Conservation (phyloP, 2,888 invertebrate species). For the Arctia plantaginis region DNA sequence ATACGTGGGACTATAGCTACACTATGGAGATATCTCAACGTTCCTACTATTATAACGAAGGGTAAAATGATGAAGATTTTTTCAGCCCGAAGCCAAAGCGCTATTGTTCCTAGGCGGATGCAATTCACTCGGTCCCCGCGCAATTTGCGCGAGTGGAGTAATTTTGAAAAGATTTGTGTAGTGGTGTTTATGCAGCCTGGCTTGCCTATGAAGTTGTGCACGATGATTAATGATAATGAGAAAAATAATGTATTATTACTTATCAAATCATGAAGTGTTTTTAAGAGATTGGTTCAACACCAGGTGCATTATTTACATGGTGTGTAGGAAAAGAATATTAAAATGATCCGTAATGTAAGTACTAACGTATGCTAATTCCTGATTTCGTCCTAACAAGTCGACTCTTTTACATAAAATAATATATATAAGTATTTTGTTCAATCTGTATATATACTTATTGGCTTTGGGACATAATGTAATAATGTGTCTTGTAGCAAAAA, state of each 20-base stretch:
- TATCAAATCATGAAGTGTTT: not conserved
- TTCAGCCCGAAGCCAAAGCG: slow-evolving; percentile 76
- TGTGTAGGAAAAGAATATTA: not conserved
- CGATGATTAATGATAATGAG: slow-evolving; percentile 59
- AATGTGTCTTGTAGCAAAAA: slow-evolving; percentile 4
- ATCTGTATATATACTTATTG: too few species aligned
- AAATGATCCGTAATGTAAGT: not conserved
- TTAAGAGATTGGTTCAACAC: not conserved
- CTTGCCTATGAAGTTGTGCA: slow-evolving; percentile 17
- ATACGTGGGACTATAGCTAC: slow-evolving; percentile 22
- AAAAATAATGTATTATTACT: slow-evolving; percentile 21
- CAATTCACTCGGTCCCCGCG: slow-evolving; percentile 83
- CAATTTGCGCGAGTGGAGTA: slow-evolving; percentile 84
- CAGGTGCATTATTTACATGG: not conserved
- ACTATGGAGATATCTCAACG: slow-evolving; percentile 53
- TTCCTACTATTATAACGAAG: slow-evolving; percentile 67
- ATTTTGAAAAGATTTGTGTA: slow-evolving; percentile 79
- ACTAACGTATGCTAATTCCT: too few species aligned
- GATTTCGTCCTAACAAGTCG: not conserved
- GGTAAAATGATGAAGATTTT: slow-evolving; percentile 76
- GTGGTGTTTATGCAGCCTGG: slow-evolving; percentile 47
- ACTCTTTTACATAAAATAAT: not conserved
- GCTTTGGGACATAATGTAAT: not conserved
- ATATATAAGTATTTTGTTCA: too few species aligned
- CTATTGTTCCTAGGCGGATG: slow-evolving; percentile 84